Evolutionary conservation across 1,140 invertebrate genomes (phyloP).

Genomic region (Phymorhynchus buccinoides): DNA sequence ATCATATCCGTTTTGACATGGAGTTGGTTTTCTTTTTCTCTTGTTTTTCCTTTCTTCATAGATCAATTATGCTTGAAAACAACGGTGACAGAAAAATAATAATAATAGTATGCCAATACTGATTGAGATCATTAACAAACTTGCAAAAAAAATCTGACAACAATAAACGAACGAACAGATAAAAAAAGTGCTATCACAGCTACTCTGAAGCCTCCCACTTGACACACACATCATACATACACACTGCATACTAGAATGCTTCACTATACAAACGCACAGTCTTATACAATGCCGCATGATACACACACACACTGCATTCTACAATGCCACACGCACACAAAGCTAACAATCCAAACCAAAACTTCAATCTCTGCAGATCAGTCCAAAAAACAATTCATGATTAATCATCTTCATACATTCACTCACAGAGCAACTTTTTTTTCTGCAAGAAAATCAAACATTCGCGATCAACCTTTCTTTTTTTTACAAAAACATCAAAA

Average conservation of each 20-base stretch:
- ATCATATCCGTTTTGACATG: too few species aligned
- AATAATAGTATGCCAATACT: background rate
- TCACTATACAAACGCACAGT: too few species aligned
- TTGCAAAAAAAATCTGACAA: background rate
- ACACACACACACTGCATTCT: background rate
- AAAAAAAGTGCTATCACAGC: background rate
- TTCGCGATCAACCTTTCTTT: background rate
- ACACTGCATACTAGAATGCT: background rate
- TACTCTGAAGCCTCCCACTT: background rate
- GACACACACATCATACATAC: too few species aligned
- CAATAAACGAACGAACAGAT: too few species aligned
- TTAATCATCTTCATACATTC: too few species aligned
- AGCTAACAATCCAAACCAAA: background rate
- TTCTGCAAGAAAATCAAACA: background rate
- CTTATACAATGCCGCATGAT: too few species aligned
- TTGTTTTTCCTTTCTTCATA: too few species aligned
- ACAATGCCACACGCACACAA: background rate
- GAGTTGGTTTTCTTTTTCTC: too few species aligned
- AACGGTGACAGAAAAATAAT: background rate
- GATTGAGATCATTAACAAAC: background rate
- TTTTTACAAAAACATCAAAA: background rate
- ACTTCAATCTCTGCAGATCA: too few species aligned
- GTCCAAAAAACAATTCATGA: too few species aligned
- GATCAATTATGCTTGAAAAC: too few species aligned
- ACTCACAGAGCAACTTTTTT: background rate